Conservation (phyloP, 2,888 invertebrate genomes). For the Rotaria socialis region DNA sequence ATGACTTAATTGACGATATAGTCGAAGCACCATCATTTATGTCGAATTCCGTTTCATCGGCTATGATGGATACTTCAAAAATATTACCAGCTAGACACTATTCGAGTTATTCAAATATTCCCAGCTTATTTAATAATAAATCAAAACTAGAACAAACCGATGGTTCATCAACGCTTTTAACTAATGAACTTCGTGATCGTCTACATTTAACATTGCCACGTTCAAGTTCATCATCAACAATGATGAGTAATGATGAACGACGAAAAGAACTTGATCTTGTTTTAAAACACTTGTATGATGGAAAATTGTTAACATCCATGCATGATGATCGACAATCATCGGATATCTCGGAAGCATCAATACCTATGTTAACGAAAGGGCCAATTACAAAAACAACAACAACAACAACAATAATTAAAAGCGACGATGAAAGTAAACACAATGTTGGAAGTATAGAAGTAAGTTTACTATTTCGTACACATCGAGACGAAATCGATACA, state of each 20-base stretch:
- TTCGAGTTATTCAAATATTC: conserved; percentile 6
- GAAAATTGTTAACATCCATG: background rate
- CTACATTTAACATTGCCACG: conserved; percentile 5
- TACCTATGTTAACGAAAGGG: background rate
- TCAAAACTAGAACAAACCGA: background rate
- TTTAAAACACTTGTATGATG: background rate
- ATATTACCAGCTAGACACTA: background rate
- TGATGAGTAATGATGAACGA: conserved; percentile 9
- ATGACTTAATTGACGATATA: background rate
- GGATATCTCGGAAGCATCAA: background rate
- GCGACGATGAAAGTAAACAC: background rate
- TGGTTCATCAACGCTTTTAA: background rate
- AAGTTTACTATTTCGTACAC: background rate
- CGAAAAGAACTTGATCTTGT: background rate
- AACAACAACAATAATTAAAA: background rate
- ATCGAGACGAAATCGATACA: too few species aligned
- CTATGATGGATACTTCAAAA: background rate
- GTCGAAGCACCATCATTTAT: conserved; percentile 4
- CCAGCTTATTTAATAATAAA: conserved; percentile 9
- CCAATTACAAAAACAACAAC: background rate
- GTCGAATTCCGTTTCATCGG: background rate
- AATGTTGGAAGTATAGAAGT: background rate
- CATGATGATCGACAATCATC: background rate
- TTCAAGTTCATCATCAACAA: background rate
- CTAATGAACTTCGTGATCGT: background rate